Evolutionary conservation across 2,113 vertebrate genomes (phyloP).

Genomic region (Gobiocypris rarus): DNA sequence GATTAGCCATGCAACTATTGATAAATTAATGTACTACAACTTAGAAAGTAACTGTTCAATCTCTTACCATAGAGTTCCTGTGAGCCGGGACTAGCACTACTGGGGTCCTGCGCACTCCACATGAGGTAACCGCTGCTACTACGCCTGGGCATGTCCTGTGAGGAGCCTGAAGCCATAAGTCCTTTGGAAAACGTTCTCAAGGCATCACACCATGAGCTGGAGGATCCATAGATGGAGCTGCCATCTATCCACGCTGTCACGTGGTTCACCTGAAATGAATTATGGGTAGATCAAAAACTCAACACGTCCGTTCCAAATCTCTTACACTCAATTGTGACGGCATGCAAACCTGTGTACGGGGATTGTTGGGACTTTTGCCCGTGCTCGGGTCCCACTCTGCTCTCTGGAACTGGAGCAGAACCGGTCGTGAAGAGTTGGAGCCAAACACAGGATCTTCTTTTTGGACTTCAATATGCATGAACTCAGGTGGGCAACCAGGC

Average conservation of each 20-base stretch:
- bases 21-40: background rate
- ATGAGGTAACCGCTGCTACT: constrained; percentile 70
- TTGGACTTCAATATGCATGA: constrained; percentile 86
- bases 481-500: constrained; percentile 84
- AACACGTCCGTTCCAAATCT: background rate
- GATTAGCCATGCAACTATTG: background rate
- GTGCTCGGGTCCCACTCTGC: constrained; percentile 81
- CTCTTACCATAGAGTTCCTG: constrained; percentile 78
- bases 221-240: constrained; percentile 94
- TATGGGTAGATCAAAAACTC: background rate
- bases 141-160: constrained; percentile 73
- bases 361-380: constrained; percentile 88
- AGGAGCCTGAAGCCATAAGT: constrained; percentile 72
- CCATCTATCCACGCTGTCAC: constrained; percentile 94
- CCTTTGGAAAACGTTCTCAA: constrained; percentile 85
- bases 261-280: constrained; percentile 79
- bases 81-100: constrained; percentile 76
- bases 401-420: constrained; percentile 87
- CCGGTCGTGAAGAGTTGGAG: constrained; percentile 65
- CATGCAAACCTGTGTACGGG: constrained; percentile 78
- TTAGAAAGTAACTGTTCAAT: background rate
- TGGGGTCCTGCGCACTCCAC: constrained; percentile 86
- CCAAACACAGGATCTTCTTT: constrained; percentile 85
- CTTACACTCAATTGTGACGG: background rate
- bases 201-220: constrained; percentile 88